Percentiles rank a stretch among this genome's conserved stretches.
These are phyloP conservation scores for Sycophila sp. DNA, from an alignment of 1,140 invertebrate species.

Conservation along the genomic window DNA sequence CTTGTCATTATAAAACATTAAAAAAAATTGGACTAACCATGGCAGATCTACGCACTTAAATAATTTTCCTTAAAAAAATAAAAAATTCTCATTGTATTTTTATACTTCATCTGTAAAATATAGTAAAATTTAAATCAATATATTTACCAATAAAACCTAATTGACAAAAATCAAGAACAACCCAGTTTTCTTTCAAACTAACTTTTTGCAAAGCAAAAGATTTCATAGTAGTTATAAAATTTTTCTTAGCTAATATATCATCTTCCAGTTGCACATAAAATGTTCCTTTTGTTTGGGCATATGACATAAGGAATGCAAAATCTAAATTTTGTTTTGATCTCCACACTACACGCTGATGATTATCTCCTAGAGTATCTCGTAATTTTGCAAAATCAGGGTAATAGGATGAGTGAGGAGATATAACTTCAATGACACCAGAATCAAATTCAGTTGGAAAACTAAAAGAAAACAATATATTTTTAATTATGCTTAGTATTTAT, in stretches of 20 bases:
- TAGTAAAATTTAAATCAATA: conserved; percentile 10
- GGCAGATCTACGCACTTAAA: conserved; percentile 91
- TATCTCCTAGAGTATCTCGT: conserved; percentile 85
- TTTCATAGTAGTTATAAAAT: conserved; percentile 89
- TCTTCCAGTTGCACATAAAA: conserved; percentile 94
- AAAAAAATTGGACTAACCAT: conserved; percentile 90
- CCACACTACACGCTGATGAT: conserved; percentile 90
- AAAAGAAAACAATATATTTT: conserved; percentile 15
- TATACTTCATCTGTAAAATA: conserved; percentile 12
- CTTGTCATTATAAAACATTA: conserved; percentile 96
- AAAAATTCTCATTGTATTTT: not conserved
- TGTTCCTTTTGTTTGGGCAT: conserved; percentile 82
- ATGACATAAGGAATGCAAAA: conserved; percentile 96
- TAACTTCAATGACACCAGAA: conserved; percentile 87
- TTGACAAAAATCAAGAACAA: conserved; percentile 94
- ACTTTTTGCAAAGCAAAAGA: conserved; percentile 85
- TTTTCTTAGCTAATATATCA: conserved; percentile 90
- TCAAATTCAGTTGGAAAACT: conserved; percentile 83
- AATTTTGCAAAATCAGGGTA: conserved; percentile 89
- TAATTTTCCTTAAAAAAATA: conserved; percentile 81
- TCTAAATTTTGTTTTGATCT: conserved; percentile 97
- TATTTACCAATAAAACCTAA: conserved; percentile 87
- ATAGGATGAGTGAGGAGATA: conserved; percentile 85
- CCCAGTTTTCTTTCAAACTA: conserved; percentile 83
- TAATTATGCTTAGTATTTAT: not conserved